phyloP scores from a whole-genome alignment of 1,140 invertebrate species.

The Rhyzopertha dominica region DNA sequence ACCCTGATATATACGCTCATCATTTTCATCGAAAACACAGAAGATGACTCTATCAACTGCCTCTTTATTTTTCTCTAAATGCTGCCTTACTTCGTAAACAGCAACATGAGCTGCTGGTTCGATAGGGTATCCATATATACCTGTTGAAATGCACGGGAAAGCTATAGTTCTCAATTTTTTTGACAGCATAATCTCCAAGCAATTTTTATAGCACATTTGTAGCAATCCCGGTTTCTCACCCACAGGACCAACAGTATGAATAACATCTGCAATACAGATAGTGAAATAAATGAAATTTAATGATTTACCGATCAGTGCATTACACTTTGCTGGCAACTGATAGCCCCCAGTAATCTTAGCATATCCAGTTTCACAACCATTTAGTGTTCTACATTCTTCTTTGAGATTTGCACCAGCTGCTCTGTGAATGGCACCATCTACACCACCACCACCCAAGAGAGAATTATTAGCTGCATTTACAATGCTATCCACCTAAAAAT shows the following conservation, averaged over 20 bases:
- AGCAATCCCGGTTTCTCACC: slow-evolving; percentile 64
- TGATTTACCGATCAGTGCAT: slow-evolving; percentile 32
- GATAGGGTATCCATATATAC: slow-evolving; percentile 80
- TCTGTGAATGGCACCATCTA: slow-evolving; percentile 82
- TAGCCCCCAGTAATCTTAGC: slow-evolving; percentile 81
- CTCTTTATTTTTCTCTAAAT: slow-evolving; percentile 58
- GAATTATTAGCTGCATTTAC: slow-evolving; percentile 86
- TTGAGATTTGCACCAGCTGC: slow-evolving; percentile 63
- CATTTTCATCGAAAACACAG: slow-evolving; percentile 68
- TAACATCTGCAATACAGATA: slow-evolving; percentile 61
- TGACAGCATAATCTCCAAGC: slow-evolving; percentile 55
- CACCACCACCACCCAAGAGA: slow-evolving; percentile 78
- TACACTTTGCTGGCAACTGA: slow-evolving; percentile 70
- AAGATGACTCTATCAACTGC: slow-evolving; percentile 75
- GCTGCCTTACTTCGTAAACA: slow-evolving; percentile 59
- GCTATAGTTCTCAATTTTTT: slow-evolving; percentile 65
- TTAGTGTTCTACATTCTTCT: slow-evolving; percentile 66
- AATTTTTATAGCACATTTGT: slow-evolving; percentile 64
- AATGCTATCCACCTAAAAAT: slow-evolving; percentile 71
- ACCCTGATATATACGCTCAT: slow-evolving; percentile 69
- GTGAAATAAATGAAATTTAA: slow-evolving; percentile 3
- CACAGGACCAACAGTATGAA: slow-evolving; percentile 77
- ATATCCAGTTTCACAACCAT: slow-evolving; percentile 70
- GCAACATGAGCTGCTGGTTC: slow-evolving; percentile 69
- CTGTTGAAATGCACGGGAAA: slow-evolving; percentile 84